Percentiles rank a stretch among this genome's conserved stretches.
These are phyloP conservation scores for Coecobrya sp. DNA, from an alignment of 2,888 invertebrate genomes.

Conservation along the genomic window DNA sequence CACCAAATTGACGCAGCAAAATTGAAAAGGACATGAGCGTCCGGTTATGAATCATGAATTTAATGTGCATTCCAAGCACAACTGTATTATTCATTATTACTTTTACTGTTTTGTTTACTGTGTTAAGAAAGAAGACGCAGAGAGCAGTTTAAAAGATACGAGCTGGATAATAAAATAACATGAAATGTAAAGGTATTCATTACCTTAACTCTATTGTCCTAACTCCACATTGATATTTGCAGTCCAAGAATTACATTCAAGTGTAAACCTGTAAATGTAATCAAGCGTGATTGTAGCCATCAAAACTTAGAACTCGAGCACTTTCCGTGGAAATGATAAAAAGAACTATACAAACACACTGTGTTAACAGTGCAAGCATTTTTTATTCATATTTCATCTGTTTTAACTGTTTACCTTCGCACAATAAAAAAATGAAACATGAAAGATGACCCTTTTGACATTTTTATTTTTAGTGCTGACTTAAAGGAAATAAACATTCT, in stretches of 20 bases:
- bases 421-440: too few relatives aligned
- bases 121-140: neutral
- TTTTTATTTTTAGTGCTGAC: too few relatives aligned
- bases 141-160: neutral
- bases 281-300: neutral
- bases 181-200: neutral
- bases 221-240: neutral
- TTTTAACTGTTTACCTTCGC: too few relatives aligned
- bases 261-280: neutral
- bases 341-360: too few relatives aligned
- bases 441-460: too few relatives aligned
- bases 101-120: neutral
- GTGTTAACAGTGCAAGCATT: too few relatives aligned
- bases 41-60: slow-evolving; percentile 47
- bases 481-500: too few relatives aligned
- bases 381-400: too few relatives aligned
- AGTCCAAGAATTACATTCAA: neutral
- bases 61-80: neutral
- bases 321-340: too few relatives aligned
- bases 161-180: slow-evolving; percentile 21
- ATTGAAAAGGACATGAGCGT: slow-evolving; percentile 16
- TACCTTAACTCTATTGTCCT: neutral
- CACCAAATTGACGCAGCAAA: neutral
- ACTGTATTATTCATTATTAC: slow-evolving; percentile 2
- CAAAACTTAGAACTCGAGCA: neutral